Evolutionary conservation across 2,797 vertebrate species (phyloP).

Genomic region (Pangasius djambal): DNA sequence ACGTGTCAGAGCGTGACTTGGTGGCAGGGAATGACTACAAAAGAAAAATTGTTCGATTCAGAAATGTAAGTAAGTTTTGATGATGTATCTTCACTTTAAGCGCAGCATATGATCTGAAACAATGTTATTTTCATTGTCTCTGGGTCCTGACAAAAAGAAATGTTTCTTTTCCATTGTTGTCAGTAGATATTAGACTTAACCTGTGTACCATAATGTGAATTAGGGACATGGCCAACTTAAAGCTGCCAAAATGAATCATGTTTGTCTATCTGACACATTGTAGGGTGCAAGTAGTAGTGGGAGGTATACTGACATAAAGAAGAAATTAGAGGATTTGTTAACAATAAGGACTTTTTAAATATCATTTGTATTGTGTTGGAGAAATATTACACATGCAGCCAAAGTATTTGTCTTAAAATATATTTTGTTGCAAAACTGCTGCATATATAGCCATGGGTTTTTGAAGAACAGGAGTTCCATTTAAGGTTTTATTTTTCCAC

Average conservation of each 20-base stretch:
- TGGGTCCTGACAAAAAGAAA: not conserved
- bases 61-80: conserved; percentile 80
- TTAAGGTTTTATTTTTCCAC: not conserved
- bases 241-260: not conserved
- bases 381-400: not conserved
- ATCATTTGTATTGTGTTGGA: not conserved
- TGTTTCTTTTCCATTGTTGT: not conserved
- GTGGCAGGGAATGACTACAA: conserved; percentile 83
- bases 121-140: not conserved
- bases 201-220: not conserved
- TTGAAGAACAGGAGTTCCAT: not conserved
- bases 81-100: not conserved
- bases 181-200: not conserved
- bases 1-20: conserved; percentile 87
- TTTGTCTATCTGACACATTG: not conserved
- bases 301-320: not conserved
- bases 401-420: not conserved
- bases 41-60: conserved; percentile 84
- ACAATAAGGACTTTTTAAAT: not conserved
- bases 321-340: not conserved
- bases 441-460: not conserved
- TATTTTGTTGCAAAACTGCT: not conserved
- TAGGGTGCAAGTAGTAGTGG: not conserved
- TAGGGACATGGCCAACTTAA: not conserved
- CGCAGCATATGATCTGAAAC: not conserved